Base-by-base conservation (phyloP, 2,888 invertebrate species). In the Cryptus viduatorius region DNA sequence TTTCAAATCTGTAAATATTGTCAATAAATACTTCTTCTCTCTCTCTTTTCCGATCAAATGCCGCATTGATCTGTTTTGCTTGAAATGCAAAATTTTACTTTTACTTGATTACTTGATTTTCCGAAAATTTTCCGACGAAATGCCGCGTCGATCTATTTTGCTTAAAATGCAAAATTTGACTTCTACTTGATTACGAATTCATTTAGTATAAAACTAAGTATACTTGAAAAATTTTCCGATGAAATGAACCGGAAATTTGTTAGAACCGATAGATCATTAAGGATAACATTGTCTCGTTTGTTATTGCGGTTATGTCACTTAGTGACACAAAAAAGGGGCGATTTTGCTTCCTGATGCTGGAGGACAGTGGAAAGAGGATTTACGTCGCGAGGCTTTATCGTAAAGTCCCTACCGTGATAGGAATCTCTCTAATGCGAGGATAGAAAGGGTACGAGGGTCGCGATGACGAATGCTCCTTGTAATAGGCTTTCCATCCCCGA, bases 401-500 rank as follows among this genome's bases (percentile, higher is more conserved):
- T 31, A 77, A 64, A 75, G 73, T 50, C 68, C 72, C 44, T 10
- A 67, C n/a, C 14, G 76, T 71, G 71, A 83, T 78, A 64, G 75
- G 69, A 68, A 68, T 73, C 71, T 78, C 76, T 71, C 71, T 69
- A 65, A 24, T 75, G 72, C 50, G 53, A 73, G 59, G 61, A 61
- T 24, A 72, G 48, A 48, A 46, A 16, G 71, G 71, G 69, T 72
- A 72, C 19, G 64, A 78, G 73, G 81, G 73, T 84, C 78, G 84
- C 65, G 78, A 84, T 84, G 84, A 84, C 84, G 79, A 79, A 84
- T 84, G 65, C 67, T 72, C 61, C 31, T 82, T 65, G 75, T 68
- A 80, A 84, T 78, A 84, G 72, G 73, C 69, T 84, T 84, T 81
- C 67, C 59, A 84, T 73, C 68, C 64, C 42, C 56, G 59, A 53